Conservation (phyloP, 2,888 invertebrate genomes). For the Automeris io region DNA sequence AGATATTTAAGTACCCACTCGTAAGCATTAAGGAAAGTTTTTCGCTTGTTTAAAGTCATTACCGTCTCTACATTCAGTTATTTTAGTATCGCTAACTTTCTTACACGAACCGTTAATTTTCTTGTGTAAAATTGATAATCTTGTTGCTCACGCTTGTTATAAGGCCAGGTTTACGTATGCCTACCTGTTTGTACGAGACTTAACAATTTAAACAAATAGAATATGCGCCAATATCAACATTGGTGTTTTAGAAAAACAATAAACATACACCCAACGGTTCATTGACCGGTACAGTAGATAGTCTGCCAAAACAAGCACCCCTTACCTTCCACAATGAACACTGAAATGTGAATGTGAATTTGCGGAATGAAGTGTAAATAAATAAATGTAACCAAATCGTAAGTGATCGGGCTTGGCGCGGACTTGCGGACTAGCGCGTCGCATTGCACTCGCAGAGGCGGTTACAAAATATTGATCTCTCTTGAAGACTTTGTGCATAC, state of each 20-base stretch:
- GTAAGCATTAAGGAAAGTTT: slow-evolving; percentile 8
- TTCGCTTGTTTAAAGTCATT: slow-evolving; percentile 2
- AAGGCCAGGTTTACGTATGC: slow-evolving; percentile 48
- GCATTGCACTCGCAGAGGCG: too few species aligned
- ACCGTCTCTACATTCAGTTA: not conserved
- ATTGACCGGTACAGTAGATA: slow-evolving; percentile 50
- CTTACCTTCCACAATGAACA: slow-evolving; percentile 48
- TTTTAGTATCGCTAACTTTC: not conserved
- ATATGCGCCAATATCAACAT: slow-evolving; percentile 69
- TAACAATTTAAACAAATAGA: slow-evolving; percentile 68
- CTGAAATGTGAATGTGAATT: slow-evolving; percentile 23
- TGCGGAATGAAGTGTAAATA: slow-evolving; percentile 21
- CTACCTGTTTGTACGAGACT: slow-evolving; percentile 56
- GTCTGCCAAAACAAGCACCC: slow-evolving; percentile 69
- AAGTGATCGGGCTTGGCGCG: not conserved
- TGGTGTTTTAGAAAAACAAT: slow-evolving; percentile 65
- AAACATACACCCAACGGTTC: slow-evolving; percentile 52
- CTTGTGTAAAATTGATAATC: slow-evolving; percentile 4
- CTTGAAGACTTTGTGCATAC: too few species aligned
- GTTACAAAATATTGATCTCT: too few species aligned
- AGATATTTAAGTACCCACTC: slow-evolving; percentile 3
- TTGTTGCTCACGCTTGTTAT: slow-evolving; percentile 6
- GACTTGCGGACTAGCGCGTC: not conserved
- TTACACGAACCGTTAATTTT: not conserved
- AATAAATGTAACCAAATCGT: slow-evolving; percentile 6